Evolutionary conservation across 2,797 vertebrate genomes (phyloP).

Genomic region (Amblyraja radiata): DNA sequence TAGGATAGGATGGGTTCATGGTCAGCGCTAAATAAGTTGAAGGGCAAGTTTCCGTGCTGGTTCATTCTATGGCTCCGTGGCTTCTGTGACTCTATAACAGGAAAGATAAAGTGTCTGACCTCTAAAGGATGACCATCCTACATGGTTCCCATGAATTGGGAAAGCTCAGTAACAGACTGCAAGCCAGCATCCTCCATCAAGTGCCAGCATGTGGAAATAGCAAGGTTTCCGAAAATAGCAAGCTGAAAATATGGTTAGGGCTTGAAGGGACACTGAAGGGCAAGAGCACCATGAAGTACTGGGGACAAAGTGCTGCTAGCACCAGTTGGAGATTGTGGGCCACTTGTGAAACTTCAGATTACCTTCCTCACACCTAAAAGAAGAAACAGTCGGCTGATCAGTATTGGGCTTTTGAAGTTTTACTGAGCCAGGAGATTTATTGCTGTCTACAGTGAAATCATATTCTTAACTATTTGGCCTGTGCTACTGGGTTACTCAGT

Average conservation of each 20-base stretch:
- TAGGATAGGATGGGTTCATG: too few relatives aligned
- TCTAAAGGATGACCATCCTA: not conserved
- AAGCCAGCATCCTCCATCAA: too few relatives aligned
- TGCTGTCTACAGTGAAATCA: conserved; percentile 16
- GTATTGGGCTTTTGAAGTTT: not conserved
- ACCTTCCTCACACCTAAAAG: not conserved
- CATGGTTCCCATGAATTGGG: not conserved
- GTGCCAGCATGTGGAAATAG: not conserved
- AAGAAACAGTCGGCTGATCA: not conserved
- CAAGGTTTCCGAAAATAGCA: not conserved
- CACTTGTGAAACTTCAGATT: not conserved
- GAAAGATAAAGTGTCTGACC: not conserved
- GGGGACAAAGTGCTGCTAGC: not conserved
- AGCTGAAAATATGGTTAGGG: not conserved
- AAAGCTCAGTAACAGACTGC: not conserved
- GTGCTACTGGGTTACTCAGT: not conserved
- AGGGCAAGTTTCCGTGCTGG: too few relatives aligned
- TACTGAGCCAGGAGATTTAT: conserved; percentile 29
- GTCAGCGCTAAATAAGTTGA: too few relatives aligned
- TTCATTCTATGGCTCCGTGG: too few relatives aligned
- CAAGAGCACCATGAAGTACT: not conserved
- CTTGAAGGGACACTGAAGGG: too few relatives aligned
- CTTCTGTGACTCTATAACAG: not conserved
- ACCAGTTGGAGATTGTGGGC: not conserved
- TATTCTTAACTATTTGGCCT: conserved; percentile 26